phyloP scores from a whole-genome alignment of 2,888 invertebrate species.

The Fragum sueziense region DNA sequence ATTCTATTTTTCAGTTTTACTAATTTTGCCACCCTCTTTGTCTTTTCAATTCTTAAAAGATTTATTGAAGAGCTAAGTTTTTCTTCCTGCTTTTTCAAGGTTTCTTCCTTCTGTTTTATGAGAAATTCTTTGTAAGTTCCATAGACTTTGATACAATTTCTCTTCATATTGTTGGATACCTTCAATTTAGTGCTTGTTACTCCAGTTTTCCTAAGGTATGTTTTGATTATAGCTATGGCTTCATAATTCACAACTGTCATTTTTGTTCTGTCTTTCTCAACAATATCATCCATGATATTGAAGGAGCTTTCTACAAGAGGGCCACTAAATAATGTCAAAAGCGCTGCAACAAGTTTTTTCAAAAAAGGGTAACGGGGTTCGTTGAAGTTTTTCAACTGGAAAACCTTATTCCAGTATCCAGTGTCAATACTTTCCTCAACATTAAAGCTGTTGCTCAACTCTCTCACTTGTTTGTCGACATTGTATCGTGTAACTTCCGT shows the following conservation, averaged over 20 bases:
- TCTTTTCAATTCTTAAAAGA: conserved; percentile 24
- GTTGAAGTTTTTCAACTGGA: conserved; percentile 13
- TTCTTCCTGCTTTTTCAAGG: neutral
- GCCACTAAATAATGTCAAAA: conserved; percentile 35
- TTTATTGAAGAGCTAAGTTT: conserved; percentile 13
- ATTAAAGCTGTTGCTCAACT: neutral
- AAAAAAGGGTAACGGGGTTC: conserved; percentile 26
- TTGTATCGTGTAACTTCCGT: conserved; percentile 16
- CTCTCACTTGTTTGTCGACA: conserved; percentile 27
- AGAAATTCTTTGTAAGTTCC: conserved; percentile 15
- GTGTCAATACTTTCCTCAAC: conserved; percentile 16
- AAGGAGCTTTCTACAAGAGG: conserved; percentile 27
- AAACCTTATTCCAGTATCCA: conserved; percentile 30
- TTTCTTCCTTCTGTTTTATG: conserved; percentile 12
- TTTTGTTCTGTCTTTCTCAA: conserved; percentile 27
- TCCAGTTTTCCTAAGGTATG: conserved; percentile 17
- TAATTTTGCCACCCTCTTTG: conserved; percentile 30
- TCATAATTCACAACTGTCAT: conserved; percentile 40
- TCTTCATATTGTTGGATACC: conserved; percentile 18
- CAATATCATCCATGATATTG: conserved; percentile 43
- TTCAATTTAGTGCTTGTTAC: conserved; percentile 19
- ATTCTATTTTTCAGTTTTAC: conserved; percentile 25
- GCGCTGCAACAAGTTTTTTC: conserved; percentile 15
- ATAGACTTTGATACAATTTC: conserved; percentile 26
- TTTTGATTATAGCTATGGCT: conserved; percentile 37